Evolutionary conservation across 92 coral and sea anemone genomes (phyloP), one percentile per base, ranked within the genome.

Genomic region (Desmophyllum pertusum): DNA sequence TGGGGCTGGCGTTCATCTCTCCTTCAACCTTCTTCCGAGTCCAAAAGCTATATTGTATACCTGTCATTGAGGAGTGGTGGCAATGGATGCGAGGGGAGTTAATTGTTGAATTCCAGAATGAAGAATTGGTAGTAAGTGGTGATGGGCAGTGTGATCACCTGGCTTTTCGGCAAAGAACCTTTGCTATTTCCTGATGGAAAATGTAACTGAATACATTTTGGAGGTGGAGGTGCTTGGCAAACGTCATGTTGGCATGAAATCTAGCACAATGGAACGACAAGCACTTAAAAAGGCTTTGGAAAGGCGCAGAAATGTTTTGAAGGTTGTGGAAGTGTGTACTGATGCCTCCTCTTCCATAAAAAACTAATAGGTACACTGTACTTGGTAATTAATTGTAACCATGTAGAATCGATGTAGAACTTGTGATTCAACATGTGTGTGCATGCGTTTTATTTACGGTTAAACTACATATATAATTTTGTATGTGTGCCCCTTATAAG

Each of bases 81-180:
- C 61, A 65, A 29, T 64, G 75, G 61, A 66, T 66, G 84, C 45
- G 67, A 67, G 75, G 81, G 1, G 52, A 42, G 25, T 45, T 43
- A 11, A 2, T 64, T 4, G 6, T 66, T 30, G 75, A 80, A 25
- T 66, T 80, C 23, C 3, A 64, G 13, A 46, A 48, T 46, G 23
- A 46, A 18, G 76, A 69, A 5, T 10, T 46, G 37, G 83, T 80
- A 2, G 29, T 69, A 3, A 48, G 81, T 80, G 92, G 94, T 73
- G 94, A 91, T 88, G 94, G 94, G 4, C 91, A 90, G 70, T 87
- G 93, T 25, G 93, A 90, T 79, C 86, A 11, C 90, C 88, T 36
- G 93, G 93, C 5, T 79, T 65, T 45, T 78, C 81, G 9, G 94
- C 91, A 29, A 65, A 80, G 33, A 63, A 80, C 46, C 65, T 80